Base-by-base conservation (phyloP, 2,888 invertebrate genomes). In the Andrena dorsata region DNA sequence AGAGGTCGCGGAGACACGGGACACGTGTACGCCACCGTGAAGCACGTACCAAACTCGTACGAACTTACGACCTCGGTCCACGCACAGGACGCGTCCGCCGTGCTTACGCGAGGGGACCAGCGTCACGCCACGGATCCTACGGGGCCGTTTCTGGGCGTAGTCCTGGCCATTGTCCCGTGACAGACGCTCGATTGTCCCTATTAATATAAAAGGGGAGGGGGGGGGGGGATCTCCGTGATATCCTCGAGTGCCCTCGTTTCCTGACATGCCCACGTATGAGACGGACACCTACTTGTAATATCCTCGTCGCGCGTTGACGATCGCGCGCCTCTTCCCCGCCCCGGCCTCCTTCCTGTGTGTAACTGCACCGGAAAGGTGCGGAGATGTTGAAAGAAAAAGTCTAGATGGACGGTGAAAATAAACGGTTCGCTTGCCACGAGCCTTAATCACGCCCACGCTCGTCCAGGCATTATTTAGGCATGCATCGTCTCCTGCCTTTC, bases 211-310 rank as follows among this genome's bases (percentile, higher is more conserved):
- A 72, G 80, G 63, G n/a, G n/a, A n/a, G n/a, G n/a, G n/a, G n/a
- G n/a, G n/a, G n/a, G n/a, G 72, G 83, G 86, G 65, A 76, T 76
- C 86, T 80, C 86, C 83, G 80, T 88, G 90, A 91, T 90, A 92
- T 92, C 90, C 92, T 92, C 90, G 90, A 89, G 80, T 91, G 92
- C 89, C 86, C 91, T 90, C 91, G 92, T 92, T 93, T 93, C 93
- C 93, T 91, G 93, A 91, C 92, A 90, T 91, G 90, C 93, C 93
- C 92, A 91, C 85, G 82, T 89, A 84, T 82, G 79, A 76, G 76
- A 80, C 80, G 76, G 76, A 82, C 80, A 81, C 76, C 83, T 86
- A 86, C 81, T 85, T 76, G 80, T 85, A 65, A 80, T 82, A 87
- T 76, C 76, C 78, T 83, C 84, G 79, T 76, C 75, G 83, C 76